Evolutionary conservation across 1,140 invertebrate genomes (phyloP), one percentile per base, ranked within the genome.

Genomic region (Papilio polyxenes): DNA sequence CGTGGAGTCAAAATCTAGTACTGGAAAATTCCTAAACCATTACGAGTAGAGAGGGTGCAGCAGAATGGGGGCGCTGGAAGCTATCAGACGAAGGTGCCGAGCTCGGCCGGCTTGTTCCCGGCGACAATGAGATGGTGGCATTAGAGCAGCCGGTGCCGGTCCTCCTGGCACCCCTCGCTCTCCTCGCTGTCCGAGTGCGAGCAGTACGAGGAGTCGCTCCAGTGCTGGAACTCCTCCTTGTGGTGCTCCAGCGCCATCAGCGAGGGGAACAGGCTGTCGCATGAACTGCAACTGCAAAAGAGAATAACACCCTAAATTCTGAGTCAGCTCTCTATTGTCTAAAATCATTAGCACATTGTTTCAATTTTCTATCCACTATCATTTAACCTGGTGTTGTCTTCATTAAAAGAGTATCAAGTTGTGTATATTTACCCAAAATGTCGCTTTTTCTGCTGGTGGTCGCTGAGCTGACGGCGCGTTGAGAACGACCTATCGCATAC

Each of bases 221-320:
- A 97, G 91, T 98, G 97, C 87, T 97, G 96, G 86, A 97, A 97
- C 89, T 97, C 96, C 91, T 97, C 97, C 89, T 97, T 97, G 94
- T 98, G 97, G 89, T 97, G 96, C 88, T 98, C 97, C 75, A 97
- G 92, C 9, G 96, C 96, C 96, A 97, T 97, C 81, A 97, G 93
- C n/a, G 96, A 96, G 7, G 96, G 96, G 91, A 97, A 97, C 75
- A 97, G 94, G 89, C 96, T 97, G 91, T 97, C 97, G 92, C 97
- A 98, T 1, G 97, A 96, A 81, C 96, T 96, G 92, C 97, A 98
- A 15, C 97, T 97, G 95, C 0, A 86, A 85, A 44, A 75, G 20
- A 49, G n/a, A 15, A 20, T 23, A 65, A 31, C 23, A 31, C 2
- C 23, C 23, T 31, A 49, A 49, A 1, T 49, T 49, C 48, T 49